phyloP scores from a whole-genome alignment of 37 sponge, comb jelly and placozoan genomes.

The Oscarella lobularis region DNA sequence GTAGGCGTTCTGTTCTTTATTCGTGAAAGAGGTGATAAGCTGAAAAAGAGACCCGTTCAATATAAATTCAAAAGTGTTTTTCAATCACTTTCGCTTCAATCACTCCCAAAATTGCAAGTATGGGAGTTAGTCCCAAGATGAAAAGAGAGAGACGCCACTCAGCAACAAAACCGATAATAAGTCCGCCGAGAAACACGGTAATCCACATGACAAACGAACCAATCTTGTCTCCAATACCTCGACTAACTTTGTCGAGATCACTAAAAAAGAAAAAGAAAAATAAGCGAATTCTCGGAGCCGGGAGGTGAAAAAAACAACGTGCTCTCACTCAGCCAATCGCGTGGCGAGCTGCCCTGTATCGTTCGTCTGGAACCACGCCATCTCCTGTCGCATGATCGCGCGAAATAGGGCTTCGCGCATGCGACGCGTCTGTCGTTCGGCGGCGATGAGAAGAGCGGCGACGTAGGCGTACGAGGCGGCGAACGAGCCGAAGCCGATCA shows the following conservation, averaged over 20 bases:
- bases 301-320: too few species aligned
- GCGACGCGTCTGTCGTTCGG: constrained; percentile 28
- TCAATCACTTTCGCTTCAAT: constrained; percentile 57
- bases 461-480: not conserved
- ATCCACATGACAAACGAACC: constrained; percentile 47
- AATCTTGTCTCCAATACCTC: constrained; percentile 86
- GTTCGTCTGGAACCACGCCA: constrained; percentile 83
- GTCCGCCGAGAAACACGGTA: constrained; percentile 54
- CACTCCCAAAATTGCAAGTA: constrained; percentile 22
- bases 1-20: constrained; percentile 73
- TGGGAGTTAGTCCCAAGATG: constrained; percentile 41
- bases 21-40: constrained; percentile 38
- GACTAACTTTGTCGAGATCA: constrained; percentile 81
- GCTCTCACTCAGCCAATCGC: constrained; percentile 49
- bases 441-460: constrained; percentile 7
- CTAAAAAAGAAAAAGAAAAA: constrained; percentile 12
- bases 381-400: constrained; percentile 72
- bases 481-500: constrained; percentile 4
- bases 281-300: too few species aligned
- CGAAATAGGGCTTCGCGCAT: constrained; percentile 62
- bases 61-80: not conserved
- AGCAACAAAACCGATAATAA: constrained; percentile 49
- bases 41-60: constrained; percentile 4
- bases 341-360: constrained; percentile 58
- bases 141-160: constrained; percentile 85